Evolutionary conservation across 2,797 vertebrate genomes (phyloP).

Genomic region (Spondyliosoma cantharus): DNA sequence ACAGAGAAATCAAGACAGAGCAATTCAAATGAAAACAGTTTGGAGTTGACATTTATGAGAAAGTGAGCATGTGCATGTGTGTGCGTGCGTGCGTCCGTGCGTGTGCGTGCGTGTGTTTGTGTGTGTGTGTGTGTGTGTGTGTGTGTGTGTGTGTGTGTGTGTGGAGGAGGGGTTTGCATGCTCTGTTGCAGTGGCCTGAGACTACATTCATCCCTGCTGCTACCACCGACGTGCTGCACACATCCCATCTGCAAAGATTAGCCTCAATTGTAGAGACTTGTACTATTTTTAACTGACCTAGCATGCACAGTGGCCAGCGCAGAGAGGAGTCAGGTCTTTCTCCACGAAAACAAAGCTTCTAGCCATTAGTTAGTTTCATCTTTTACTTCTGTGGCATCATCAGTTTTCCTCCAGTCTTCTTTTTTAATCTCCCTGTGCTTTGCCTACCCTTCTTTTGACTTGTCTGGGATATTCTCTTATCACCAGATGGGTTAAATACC

Average conservation of each 20-base stretch:
- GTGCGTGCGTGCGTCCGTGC: conserved; percentile 12
- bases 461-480: conserved; percentile 1
- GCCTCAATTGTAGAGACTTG: conserved; percentile 74
- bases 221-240: conserved; percentile 58
- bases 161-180: conserved; percentile 23
- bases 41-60: conserved; percentile 47
- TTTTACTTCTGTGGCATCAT: conserved; percentile 7
- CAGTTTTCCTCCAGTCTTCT: background rate
- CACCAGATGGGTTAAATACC: background rate
- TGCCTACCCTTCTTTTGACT: background rate
- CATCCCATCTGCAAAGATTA: conserved; percentile 81
- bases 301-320: conserved; percentile 65
- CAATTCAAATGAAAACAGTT: conserved; percentile 28
- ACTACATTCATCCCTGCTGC: conserved; percentile 58
- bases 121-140: conserved; percentile 12
- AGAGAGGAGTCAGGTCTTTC: conserved; percentile 58
- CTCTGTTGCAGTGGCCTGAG: conserved; percentile 48
- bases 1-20: conserved; percentile 41
- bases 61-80: conserved; percentile 4
- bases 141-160: conserved; percentile 23
- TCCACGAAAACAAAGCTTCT: conserved; percentile 43
- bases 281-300: conserved; percentile 84
- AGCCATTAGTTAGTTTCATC: conserved; percentile 6
- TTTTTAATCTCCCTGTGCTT: background rate
- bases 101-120: conserved; percentile 21